Conservation (phyloP, 1,140 invertebrate genomes). For the Telenomus remus region DNA sequence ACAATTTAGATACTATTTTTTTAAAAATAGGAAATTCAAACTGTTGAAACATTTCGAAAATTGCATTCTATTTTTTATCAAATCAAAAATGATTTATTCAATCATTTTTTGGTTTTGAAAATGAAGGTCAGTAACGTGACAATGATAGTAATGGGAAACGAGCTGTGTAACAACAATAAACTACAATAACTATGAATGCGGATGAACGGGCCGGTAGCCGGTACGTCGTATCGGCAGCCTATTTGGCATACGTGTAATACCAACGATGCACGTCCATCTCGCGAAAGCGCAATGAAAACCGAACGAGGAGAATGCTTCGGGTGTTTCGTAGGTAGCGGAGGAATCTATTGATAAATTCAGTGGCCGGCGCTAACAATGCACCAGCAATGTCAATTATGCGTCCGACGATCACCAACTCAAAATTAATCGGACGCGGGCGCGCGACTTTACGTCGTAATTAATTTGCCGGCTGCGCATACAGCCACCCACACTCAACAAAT, state of each 20-base stretch:
- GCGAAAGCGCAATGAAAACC: conserved; percentile 53
- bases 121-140: too few relatives aligned
- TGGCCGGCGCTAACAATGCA: conserved; percentile 69
- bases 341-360: conserved; percentile 72
- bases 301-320: conserved; percentile 46
- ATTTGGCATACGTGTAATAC: conserved; percentile 49
- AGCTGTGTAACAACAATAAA: conserved; percentile 18
- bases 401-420: conserved; percentile 59
- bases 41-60: too few relatives aligned
- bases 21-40: too few relatives aligned
- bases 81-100: too few relatives aligned
- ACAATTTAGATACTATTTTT: too few relatives aligned
- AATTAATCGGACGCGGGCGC: conserved; percentile 65
- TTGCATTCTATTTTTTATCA: too few relatives aligned
- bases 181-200: conserved; percentile 35
- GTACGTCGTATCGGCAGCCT: conserved; percentile 16
- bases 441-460: conserved; percentile 69
- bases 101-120: conserved; percentile 20
- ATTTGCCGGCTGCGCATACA: conserved; percentile 58
- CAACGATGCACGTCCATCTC: conserved; percentile 50
- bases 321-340: conserved; percentile 36
- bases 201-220: conserved; percentile 28
- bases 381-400: conserved; percentile 73
- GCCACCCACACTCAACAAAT: conserved; percentile 32
- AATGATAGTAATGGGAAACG: not conserved